These are phyloP conservation scores for Bos taurus DNA, from an alignment of 2,113 vertebrate species.

Conservation along the genomic window DNA sequence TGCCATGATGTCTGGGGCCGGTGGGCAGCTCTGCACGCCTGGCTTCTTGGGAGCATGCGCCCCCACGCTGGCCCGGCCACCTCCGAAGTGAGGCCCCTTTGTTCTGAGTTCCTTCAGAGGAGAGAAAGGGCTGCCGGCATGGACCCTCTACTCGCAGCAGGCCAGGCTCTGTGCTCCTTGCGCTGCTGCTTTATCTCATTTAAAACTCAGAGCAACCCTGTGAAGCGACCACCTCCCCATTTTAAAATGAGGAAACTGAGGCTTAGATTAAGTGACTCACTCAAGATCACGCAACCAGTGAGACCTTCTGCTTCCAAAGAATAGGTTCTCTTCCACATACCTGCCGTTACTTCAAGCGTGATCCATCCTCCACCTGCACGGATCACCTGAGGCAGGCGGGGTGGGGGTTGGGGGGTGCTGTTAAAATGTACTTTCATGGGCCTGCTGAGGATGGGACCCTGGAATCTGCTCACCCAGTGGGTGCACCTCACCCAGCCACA, in stretches of 20 bases:
- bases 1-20: neutral
- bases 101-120: neutral
- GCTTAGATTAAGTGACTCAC: neutral
- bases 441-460: neutral
- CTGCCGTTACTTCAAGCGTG: neutral
- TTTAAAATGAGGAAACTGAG: neutral
- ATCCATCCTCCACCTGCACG: neutral
- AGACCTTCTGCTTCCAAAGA: neutral
- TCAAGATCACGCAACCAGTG: neutral
- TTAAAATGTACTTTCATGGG: neutral
- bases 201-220: neutral
- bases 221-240: neutral
- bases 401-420: neutral
- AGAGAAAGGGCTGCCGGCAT: neutral
- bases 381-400: neutral
- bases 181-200: accelerated
- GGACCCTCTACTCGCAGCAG: neutral
- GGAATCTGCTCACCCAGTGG: neutral
- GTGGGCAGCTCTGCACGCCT: accelerated
- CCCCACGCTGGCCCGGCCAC: neutral
- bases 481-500: accelerated
- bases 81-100: neutral
- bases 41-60: neutral
- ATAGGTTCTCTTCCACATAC: neutral
- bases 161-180: neutral